These are phyloP conservation scores for Atrichornis clamosus DNA, from an alignment of 2,113 vertebrate species.

Conservation along the genomic window DNA sequence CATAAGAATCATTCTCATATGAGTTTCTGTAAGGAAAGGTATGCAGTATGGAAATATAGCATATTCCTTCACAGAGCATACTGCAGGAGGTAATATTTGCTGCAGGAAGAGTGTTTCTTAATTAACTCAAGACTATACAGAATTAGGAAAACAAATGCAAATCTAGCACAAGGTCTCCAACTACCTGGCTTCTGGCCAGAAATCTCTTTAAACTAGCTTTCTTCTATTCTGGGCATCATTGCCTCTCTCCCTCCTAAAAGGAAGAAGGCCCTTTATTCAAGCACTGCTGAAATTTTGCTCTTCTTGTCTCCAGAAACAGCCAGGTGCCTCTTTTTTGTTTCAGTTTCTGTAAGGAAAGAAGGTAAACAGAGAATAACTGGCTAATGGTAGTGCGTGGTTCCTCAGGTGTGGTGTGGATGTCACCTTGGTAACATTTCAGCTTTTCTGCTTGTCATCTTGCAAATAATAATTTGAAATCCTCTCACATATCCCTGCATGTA, in stretches of 20 bases:
- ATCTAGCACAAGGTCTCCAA: background rate
- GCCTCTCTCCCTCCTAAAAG: background rate
- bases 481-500: background rate
- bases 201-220: background rate
- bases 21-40: background rate
- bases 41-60: background rate
- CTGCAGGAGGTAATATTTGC: background rate
- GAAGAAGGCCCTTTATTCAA: background rate
- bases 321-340: background rate
- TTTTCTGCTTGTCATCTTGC: background rate
- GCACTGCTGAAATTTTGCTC: background rate
- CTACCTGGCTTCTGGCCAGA: background rate
- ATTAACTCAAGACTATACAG: background rate
- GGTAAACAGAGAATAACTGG: background rate
- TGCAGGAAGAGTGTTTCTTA: background rate
- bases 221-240: background rate
- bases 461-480: background rate
- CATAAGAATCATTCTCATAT: background rate
- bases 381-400: background rate
- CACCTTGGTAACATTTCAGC: background rate
- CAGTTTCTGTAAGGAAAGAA: background rate
- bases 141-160: slow-evolving; percentile 14
- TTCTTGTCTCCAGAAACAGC: background rate
- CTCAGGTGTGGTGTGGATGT: background rate
- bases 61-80: background rate